phyloP scores from a whole-genome alignment of 2,888 invertebrate species.

The Nomada hirtipes region DNA sequence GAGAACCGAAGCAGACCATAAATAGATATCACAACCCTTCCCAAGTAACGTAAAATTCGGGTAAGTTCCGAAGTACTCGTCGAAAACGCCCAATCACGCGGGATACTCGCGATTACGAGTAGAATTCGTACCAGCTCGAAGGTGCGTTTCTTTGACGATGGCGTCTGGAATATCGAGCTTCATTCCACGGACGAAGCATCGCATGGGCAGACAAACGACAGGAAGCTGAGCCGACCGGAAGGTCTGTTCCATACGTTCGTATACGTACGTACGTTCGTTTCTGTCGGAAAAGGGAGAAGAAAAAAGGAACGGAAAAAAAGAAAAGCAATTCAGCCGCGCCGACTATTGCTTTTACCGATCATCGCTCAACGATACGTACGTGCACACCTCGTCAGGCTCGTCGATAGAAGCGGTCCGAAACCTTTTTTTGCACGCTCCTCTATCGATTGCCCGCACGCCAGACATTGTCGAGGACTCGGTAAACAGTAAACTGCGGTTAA shows the following conservation, averaged over 20 bases:
- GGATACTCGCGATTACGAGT: not conserved
- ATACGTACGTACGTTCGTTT: not conserved
- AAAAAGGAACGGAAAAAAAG: not conserved
- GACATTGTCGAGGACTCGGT: conserved; percentile 36
- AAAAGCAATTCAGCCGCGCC: conserved; percentile 10
- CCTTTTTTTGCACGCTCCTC: conserved; percentile 29
- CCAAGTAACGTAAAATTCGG: too few species aligned
- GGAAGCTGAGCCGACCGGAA: conserved; percentile 26
- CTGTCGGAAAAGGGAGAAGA: not conserved
- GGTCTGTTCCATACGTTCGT: conserved; percentile 4
- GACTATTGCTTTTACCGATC: conserved; percentile 49
- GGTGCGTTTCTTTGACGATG: conserved; percentile 1
- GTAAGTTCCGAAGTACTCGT: too few species aligned
- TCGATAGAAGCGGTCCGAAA: conserved; percentile 36
- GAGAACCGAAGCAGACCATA: too few species aligned
- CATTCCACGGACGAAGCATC: not conserved
- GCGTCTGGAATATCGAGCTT: conserved; percentile 38
- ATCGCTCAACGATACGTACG: conserved; percentile 25
- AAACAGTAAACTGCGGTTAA: conserved; percentile 56
- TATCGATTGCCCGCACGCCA: conserved; percentile 43
- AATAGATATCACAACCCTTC: too few species aligned
- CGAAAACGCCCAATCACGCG: not conserved
- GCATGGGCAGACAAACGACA: conserved; percentile 30
- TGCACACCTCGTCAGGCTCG: conserved; percentile 22
- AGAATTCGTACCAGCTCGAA: conserved; percentile 21